Conservation (phyloP, 2,113 vertebrate genomes). For the Neotoma lepida region DNA sequence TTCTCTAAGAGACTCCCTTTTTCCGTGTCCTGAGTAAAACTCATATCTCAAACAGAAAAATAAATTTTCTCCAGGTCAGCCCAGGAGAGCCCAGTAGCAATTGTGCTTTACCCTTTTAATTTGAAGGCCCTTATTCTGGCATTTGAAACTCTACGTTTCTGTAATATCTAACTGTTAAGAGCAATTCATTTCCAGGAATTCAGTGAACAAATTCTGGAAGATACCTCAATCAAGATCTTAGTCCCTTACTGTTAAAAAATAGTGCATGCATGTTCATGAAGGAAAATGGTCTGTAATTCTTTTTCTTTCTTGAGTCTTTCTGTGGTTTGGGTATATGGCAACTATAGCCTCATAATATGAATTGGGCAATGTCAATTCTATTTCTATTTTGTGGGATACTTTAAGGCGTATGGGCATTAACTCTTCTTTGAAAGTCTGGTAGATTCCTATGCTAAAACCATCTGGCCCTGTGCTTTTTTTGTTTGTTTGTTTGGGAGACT, state of each 20-base stretch:
- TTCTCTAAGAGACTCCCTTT: not conserved
- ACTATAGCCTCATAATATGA: too few species aligned
- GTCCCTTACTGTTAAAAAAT: not conserved
- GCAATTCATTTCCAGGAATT: slow-evolving; percentile 7
- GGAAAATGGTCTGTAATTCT: too few species aligned
- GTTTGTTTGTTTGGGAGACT: too few species aligned
- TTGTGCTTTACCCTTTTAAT: slow-evolving; percentile 25
- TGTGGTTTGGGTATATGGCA: too few species aligned
- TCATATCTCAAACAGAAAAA: not conserved
- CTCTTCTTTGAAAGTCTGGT: too few species aligned
- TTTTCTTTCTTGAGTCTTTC: too few species aligned
- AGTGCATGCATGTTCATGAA: not conserved
- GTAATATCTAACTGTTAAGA: not conserved
- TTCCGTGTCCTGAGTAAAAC: slow-evolving; percentile 24
- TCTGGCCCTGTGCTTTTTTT: too few species aligned
- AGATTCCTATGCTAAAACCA: too few species aligned
- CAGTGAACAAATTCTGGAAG: slow-evolving; percentile 38
- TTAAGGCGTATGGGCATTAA: too few species aligned
- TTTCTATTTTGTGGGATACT: too few species aligned
- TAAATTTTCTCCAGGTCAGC: slow-evolving; percentile 6
- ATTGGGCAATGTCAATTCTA: too few species aligned
- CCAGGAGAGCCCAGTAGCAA: slow-evolving; percentile 12
- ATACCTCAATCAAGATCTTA: slow-evolving; percentile 17
- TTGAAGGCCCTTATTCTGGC: slow-evolving; percentile 1
- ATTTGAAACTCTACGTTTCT: slow-evolving; percentile 48